Evolutionary conservation across 2,888 invertebrate genomes (phyloP), one percentile per base, ranked within the genome.

Genomic region (Acronicta psi): DNA sequence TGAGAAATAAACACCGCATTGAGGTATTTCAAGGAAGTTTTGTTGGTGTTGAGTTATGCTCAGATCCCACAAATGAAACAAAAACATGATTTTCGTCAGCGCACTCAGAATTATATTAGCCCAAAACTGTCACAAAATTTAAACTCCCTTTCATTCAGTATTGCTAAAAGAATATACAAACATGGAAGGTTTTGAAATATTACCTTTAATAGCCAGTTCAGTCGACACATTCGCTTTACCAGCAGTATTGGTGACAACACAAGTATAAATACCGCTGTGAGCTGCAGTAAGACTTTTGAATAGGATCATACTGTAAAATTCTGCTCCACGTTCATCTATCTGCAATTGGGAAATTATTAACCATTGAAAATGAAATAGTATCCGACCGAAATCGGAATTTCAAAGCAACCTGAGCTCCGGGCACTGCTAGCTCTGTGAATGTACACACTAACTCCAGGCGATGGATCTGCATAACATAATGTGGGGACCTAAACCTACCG

Each of bases 161-260:
- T 34, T 34, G n/a, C n/a, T 34, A 34, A 0, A 34, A 34, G 11
- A 13, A 31, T 13, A 31, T 25, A 5, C 4, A 7, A 29, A 29
- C 10, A 13, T 13, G 20, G n/a, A 41, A 13, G 20, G 7, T 14
- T n/a, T n/a, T n/a, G n/a, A 20, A 2, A 20, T 20, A 7, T 83
- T 94, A 96, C 96, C 96, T 94, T 96, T 96, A 45, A 97, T 96
- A 85, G 96, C 96, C 57, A 97, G 87, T 78, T 96, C 96, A 17
- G 96, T 95, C 7, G 96, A 96, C 77, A 95, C 95, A 84, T 96
- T 96, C 45, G 96, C 96, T 86, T 95, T 96, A n/a, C 96, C 96
- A 46, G 96, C 97, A 10, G 96, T 95, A 85, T 97, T 97, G 40
- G 96, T 95, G 0, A 96, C 96, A 60, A 96, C 95, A 85, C 97